These are phyloP conservation scores for Pasiphila rectangulata DNA, from an alignment of 2,888 invertebrate genomes.

Conservation along the genomic window DNA sequence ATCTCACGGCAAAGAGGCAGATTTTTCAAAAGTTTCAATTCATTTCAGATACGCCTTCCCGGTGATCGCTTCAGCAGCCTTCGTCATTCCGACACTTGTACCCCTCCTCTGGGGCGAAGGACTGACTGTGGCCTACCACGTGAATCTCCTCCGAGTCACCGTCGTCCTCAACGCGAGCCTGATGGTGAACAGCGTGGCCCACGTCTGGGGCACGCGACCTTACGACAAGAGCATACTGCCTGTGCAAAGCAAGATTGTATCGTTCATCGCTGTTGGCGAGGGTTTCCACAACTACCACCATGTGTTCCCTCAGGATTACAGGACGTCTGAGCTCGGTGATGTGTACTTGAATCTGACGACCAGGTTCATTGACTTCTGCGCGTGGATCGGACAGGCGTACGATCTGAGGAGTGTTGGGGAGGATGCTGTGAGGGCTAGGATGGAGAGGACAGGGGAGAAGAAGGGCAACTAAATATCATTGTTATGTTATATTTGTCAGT, in stretches of 20 bases:
- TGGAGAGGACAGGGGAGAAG: slow-evolving; percentile 8
- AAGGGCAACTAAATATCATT: neutral
- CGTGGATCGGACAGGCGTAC: slow-evolving; percentile 34
- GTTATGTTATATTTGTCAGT: too few species aligned
- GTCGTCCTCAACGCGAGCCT: slow-evolving; percentile 46
- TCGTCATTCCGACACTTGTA: slow-evolving; percentile 17
- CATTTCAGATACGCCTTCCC: slow-evolving; percentile 1
- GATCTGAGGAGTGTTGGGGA: slow-evolving; percentile 21
- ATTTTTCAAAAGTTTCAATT: too few species aligned
- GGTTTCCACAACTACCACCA: slow-evolving; percentile 57
- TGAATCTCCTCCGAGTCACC: slow-evolving; percentile 21
- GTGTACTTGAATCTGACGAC: slow-evolving; percentile 32
- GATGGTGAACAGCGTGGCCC: slow-evolving; percentile 83
- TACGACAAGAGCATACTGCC: slow-evolving; percentile 58
- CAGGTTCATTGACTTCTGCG: slow-evolving; percentile 32
- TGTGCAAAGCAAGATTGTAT: slow-evolving; percentile 32
- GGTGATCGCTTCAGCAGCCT: neutral
- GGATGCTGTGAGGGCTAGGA: slow-evolving; percentile 13
- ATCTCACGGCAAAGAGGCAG: too few species aligned
- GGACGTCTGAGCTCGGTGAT: slow-evolving; percentile 43
- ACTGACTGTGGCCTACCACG: slow-evolving; percentile 17
- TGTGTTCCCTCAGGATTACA: slow-evolving; percentile 49
- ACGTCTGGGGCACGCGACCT: slow-evolving; percentile 67
- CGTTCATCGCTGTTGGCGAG: slow-evolving; percentile 39
- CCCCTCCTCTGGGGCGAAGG: slow-evolving; percentile 22